phyloP scores from a whole-genome alignment of 2,888 invertebrate genomes.

The Digitonthophagus gazella region DNA sequence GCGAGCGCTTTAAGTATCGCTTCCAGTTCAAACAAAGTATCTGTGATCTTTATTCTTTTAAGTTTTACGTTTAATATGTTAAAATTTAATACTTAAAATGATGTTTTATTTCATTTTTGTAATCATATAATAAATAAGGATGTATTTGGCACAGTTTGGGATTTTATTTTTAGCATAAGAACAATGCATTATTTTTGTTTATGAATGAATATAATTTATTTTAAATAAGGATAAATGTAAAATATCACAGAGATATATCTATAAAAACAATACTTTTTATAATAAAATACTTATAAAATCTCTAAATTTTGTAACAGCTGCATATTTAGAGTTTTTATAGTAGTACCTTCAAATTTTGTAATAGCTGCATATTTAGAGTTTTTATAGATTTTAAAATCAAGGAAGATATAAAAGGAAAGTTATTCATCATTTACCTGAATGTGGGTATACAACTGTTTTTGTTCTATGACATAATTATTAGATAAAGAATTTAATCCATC shows the following conservation, averaged over 20 bases:
- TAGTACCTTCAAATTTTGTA: neutral
- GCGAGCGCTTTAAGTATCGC: constrained; percentile 74
- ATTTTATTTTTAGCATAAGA: too few species aligned
- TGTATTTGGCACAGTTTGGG: too few species aligned
- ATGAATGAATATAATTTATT: too few species aligned
- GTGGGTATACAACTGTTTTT: constrained; percentile 42
- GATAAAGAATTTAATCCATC: constrained; percentile 43
- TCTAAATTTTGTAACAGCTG: neutral
- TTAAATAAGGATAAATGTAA: neutral
- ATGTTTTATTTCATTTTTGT: neutral
- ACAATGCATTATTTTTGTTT: too few species aligned
- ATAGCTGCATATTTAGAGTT: neutral
- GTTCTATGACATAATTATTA: constrained; percentile 37
- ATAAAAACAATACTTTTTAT: neutral
- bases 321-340: neutral
- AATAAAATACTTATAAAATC: neutral
- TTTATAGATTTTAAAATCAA: neutral
- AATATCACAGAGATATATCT: neutral
- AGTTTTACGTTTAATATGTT: constrained; percentile 34
- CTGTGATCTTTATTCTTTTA: constrained; percentile 40
- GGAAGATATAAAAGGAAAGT: neutral
- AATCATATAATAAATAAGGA: neutral
- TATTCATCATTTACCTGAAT: constrained; percentile 30
- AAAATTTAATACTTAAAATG: too few species aligned
- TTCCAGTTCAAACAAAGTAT: constrained; percentile 39